A percentile compares a stretch with the other conserved stretches of the same genome.
phyloP scores from a whole-genome alignment of 2,888 invertebrate species.

The Pantelozetes paolii region DNA sequence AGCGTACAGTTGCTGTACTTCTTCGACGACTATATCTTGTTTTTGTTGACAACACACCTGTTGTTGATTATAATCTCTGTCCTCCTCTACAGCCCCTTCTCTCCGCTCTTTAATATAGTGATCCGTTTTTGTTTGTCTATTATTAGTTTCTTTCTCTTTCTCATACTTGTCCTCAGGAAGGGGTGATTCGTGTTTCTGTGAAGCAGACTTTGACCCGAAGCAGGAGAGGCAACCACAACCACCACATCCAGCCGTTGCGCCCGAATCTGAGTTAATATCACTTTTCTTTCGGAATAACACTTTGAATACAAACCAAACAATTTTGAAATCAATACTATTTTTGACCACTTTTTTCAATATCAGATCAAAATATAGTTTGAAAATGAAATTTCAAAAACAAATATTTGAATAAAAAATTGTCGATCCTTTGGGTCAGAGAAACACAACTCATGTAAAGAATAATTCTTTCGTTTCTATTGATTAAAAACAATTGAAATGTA shows the following conservation, averaged over 20 bases:
- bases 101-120: neutral
- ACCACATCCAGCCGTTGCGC: constrained; percentile 27
- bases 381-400: neutral
- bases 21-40: neutral
- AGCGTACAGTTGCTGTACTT: neutral
- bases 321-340: constrained; percentile 6
- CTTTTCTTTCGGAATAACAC: neutral
- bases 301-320: neutral
- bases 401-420: no score
- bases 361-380: neutral
- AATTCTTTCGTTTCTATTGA: no score
- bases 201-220: constrained; percentile 14
- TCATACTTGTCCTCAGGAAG: constrained; percentile 29
- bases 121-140: neutral
- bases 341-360: neutral
- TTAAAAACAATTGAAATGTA: no score
- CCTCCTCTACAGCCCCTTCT: neutral
- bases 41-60: neutral
- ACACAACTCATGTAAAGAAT: no score
- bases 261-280: neutral
- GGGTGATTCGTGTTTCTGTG: constrained; percentile 3
- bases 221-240: constrained; percentile 17
- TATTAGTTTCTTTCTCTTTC: constrained; percentile 22
- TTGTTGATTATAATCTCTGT: neutral
- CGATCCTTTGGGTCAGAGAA: no score